phyloP scores from a whole-genome alignment of 2,797 vertebrate species.

The Rallus crepitans region DNA sequence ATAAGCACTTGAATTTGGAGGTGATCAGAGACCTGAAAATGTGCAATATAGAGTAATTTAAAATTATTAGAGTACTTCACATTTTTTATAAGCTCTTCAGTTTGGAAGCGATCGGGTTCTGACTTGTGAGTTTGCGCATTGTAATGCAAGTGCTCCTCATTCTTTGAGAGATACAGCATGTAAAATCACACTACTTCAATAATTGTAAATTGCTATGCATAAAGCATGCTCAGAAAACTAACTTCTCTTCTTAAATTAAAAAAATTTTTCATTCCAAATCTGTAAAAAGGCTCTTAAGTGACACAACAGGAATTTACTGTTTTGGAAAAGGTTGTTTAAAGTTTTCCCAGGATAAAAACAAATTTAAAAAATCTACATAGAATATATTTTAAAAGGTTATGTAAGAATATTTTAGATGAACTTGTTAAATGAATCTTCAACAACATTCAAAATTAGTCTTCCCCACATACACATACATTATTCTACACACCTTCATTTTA shows the following conservation, averaged over 20 bases:
- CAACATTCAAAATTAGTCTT: not conserved
- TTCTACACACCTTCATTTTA: not conserved
- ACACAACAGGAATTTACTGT: constrained; percentile 36
- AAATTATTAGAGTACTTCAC: constrained; percentile 81
- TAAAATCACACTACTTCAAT: constrained; percentile 73
- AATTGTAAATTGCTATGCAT: constrained; percentile 49
- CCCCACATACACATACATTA: not conserved
- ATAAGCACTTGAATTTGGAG: constrained; percentile 82
- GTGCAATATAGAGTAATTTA: constrained; percentile 78
- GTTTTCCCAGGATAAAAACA: constrained; percentile 29
- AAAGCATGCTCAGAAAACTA: constrained; percentile 50
- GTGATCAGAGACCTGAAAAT: constrained; percentile 83
- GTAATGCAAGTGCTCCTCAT: constrained; percentile 55
- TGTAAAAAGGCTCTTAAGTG: constrained; percentile 24
- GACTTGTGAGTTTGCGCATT: constrained; percentile 64
- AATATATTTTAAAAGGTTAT: not conserved
- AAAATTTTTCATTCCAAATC: constrained; percentile 60
- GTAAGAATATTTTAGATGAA: not conserved
- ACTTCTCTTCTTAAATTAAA: constrained; percentile 69
- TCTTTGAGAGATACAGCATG: constrained; percentile 48
- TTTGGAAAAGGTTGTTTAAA: not conserved
- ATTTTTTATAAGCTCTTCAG: constrained; percentile 79
- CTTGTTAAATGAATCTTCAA: not conserved
- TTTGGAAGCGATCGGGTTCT: constrained; percentile 70
- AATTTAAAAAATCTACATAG: not conserved